Evolutionary conservation across 2,888 invertebrate species (phyloP), one percentile per base, ranked within the genome.

Genomic region (Allacma fusca): DNA sequence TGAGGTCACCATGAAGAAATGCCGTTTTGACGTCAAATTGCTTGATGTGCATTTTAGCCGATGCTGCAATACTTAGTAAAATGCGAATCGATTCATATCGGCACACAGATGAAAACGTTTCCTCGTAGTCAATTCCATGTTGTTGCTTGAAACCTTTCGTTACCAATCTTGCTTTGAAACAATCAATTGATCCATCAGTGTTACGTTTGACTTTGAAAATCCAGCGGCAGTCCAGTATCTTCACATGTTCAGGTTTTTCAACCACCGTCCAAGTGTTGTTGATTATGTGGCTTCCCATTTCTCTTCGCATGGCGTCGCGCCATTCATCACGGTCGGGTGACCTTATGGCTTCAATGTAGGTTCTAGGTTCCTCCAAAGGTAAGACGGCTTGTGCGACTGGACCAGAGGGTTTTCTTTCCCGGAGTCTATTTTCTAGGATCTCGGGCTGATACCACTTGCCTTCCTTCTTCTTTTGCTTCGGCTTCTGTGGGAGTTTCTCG

Each of bases 11-110:
- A 28, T 79, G 29, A 0, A 81, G 70, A 62, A 81, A 81, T 0
- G 81, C 79, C 0, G 79, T 79, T 24, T 62, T 65, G 0, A 79
- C 57, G 43, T 80, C 80, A 68, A 76, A 79, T n/a, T 69, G 75
- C 9, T 7, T 34, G 12, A 78, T 72, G 0, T 23, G 16, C 28
- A 74, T 50, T 2, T 57, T 23, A 0, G 65, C 16, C 12, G 59
- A n/a, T 1, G 81, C 79, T n/a, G 79, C 81, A 23, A 78, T 50
- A 16, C 28, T 34, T 21, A 77, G 59, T 1, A 78, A 26, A 1
- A 73, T 7, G 1, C 78, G 44, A 0, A 78, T 73, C 0, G 75
- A 69, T 40, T 80, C 80, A 21, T 68, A 78, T 16, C 78, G 21
- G 26, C 67, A 70, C 0, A 80, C 80, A 1, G 78, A 24, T 0